Conservation (phyloP, 2,888 invertebrate species). For the Meta bourneti region DNA sequence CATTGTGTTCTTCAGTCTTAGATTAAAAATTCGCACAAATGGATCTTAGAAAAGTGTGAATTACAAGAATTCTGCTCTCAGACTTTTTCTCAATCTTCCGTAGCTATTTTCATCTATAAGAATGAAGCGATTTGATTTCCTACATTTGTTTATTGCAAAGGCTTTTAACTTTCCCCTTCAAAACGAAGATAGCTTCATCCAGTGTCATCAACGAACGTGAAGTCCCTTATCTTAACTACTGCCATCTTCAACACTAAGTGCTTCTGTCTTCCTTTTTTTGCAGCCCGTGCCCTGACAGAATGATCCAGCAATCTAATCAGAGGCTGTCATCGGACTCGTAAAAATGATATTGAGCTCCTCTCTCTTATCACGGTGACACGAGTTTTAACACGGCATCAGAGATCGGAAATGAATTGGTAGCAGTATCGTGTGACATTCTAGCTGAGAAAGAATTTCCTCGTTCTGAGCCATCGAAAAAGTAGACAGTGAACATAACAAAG, state of each 20-base stretch:
- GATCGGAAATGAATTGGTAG: constrained; percentile 23
- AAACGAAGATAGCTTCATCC: not conserved
- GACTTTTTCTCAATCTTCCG: no score
- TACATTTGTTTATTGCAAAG: no score
- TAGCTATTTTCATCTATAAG: no score
- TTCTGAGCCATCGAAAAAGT: not conserved
- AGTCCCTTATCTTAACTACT: constrained; percentile 30
- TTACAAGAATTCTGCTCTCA: no score
- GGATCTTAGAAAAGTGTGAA: no score
- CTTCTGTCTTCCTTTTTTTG: not conserved
- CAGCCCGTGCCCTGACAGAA: constrained; percentile 7
- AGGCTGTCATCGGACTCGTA: constrained; percentile 60
- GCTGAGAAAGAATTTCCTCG: not conserved
- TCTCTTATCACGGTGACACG: constrained; percentile 29
- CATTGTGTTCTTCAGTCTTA: no score
- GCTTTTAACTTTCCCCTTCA: no score
- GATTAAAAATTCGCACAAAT: no score
- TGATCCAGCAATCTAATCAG: constrained; percentile 37
- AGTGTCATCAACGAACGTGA: not conserved
- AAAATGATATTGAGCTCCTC: constrained; percentile 48
- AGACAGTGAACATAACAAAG: not conserved
- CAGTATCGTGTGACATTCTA: constrained; percentile 32
- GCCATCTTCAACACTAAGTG: constrained; percentile 30
- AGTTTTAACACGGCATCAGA: constrained; percentile 36
- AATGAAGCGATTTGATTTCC: no score